Evolutionary conservation across 2,888 invertebrate species (phyloP).

Genomic region (Rotaria magnacalcarata): DNA sequence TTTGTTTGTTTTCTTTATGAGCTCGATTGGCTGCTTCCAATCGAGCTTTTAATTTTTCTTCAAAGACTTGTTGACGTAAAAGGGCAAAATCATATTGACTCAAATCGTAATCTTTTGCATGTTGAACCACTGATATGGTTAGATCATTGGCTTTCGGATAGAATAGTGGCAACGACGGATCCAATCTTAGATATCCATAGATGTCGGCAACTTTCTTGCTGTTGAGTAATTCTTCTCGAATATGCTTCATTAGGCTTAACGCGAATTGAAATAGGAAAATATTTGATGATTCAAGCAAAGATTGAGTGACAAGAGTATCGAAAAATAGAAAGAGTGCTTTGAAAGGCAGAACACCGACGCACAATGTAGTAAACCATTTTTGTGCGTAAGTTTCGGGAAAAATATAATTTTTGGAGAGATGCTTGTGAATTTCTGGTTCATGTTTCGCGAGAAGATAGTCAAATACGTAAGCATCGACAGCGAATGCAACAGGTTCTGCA

Average conservation of each 20-base stretch:
- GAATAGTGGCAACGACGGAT: background rate
- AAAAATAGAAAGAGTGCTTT: constrained; percentile 11
- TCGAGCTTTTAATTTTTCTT: background rate
- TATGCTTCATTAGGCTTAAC: background rate
- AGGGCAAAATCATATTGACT: background rate
- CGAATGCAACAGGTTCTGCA: background rate
- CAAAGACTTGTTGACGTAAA: background rate
- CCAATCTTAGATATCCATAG: background rate
- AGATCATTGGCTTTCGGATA: background rate
- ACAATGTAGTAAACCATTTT: constrained; percentile 32
- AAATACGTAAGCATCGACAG: background rate
- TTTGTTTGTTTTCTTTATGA: background rate
- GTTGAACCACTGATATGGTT: background rate
- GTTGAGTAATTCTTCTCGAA: background rate
- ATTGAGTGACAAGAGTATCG: background rate
- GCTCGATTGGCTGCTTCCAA: background rate
- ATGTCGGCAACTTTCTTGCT: background rate
- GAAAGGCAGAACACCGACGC: background rate
- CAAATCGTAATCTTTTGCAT: background rate
- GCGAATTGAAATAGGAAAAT: constrained; percentile 14
- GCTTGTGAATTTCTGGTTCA: background rate
- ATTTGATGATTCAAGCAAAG: background rate
- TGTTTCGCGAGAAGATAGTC: background rate
- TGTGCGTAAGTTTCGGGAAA: background rate
- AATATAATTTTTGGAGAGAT: background rate